These are phyloP conservation scores for Paedocypris micromegethes DNA, from an alignment of 2,797 vertebrate genomes.

Conservation along the genomic window DNA sequence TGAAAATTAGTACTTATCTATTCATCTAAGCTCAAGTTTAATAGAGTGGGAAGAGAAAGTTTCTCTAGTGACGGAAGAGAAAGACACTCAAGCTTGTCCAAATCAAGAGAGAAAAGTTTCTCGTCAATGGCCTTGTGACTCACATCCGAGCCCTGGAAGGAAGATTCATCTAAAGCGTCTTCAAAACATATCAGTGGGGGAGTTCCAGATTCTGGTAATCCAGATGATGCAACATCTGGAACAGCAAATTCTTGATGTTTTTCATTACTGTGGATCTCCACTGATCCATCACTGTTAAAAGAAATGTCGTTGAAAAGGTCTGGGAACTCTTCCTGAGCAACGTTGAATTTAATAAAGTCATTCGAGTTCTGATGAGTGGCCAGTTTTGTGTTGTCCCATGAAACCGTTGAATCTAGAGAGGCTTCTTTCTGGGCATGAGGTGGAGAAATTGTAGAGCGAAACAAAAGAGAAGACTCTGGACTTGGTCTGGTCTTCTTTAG, in stretches of 20 bases:
- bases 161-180: conserved; percentile 13
- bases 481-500: conserved; percentile 1
- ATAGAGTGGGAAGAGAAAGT: conserved; percentile 60
- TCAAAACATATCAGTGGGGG: background rate
- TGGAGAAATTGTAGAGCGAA: background rate
- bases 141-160: conserved; percentile 30
- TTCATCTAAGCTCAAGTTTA: conserved; percentile 68
- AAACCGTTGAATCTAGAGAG: conserved; percentile 41
- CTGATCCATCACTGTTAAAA: conserved; percentile 49
- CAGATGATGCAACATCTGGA: conserved; percentile 29
- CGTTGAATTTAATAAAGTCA: conserved; percentile 55
- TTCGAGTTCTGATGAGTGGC: conserved; percentile 43
- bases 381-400: conserved; percentile 55
- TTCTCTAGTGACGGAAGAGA: conserved; percentile 51
- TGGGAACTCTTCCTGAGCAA: conserved; percentile 63
- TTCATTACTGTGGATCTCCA: conserved; percentile 40
- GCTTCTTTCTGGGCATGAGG: conserved; percentile 44
- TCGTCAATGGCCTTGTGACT: conserved; percentile 37
- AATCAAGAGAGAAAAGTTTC: conserved; percentile 64
- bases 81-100: conserved; percentile 57
- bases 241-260: conserved; percentile 44
- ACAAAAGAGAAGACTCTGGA: background rate
- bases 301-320: conserved; percentile 55
- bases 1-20: conserved; percentile 42
- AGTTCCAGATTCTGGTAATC: conserved; percentile 9